Base-by-base conservation (phyloP, 2,888 invertebrate genomes). In the Branchipolynoe longqiensis region DNA sequence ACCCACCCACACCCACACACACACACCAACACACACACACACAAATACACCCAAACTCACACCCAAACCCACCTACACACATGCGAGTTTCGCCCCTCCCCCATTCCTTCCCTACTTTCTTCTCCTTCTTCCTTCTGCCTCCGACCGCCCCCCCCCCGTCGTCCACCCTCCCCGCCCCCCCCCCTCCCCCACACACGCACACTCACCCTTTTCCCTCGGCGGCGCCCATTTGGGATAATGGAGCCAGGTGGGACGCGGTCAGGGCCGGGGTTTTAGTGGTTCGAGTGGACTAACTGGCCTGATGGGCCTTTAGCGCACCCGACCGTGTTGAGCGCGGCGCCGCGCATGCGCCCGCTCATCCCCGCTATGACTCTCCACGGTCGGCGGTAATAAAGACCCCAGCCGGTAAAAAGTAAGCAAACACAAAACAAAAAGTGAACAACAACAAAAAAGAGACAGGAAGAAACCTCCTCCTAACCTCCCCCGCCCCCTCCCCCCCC, bases 291-390 rank as follows among this genome's bases (percentile, higher is more conserved):
- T 38, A 36, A 38, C 69, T 69, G 36, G 36, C 36, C 69, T 69
- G 69, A 69, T 69, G 69, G 69, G 36, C 62, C 62, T 62, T 62
- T 62, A 62, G 62, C 62, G 25, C 62, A 62, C 28, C 31, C 62
- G 25, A 62, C 62, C 62, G 62, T 62, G 62, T 18, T 18, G 48
- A 48, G 8, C 8, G 48, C 8, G 48, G n/a, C 14, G 4, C 25
- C 22, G 58, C 4, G 12, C 58, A 58, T 8, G 58, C 4, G 14
- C 4, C 18, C 28, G 62, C 62, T 62, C 62, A 31, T 31, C 62
- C n/a, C n/a, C 56, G 36, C 69, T 38, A 12, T 69, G 36, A 69
- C 69, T 69, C 69, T 22, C 14, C 25, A 69, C 8, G 33, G 69
- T 69, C 69, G 36, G 69, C 38, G 12, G 36, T 69, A 69, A 69